phyloP scores from a whole-genome alignment of 2,797 vertebrate genomes.

The Halcyon leucocephala region DNA sequence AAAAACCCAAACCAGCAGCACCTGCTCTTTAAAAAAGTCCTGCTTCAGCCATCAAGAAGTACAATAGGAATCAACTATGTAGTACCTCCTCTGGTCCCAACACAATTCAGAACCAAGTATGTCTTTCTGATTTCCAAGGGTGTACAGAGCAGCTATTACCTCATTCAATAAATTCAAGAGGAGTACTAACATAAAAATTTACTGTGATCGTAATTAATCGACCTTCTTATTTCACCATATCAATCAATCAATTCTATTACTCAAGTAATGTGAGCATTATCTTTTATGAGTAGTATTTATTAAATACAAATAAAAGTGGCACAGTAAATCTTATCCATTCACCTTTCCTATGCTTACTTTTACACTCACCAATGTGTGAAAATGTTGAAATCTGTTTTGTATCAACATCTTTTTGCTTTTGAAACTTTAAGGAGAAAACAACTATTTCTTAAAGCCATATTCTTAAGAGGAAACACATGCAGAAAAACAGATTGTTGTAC shows the following conservation, averaged over 20 bases:
- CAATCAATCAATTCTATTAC: constrained; percentile 35
- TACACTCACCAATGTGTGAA: not conserved
- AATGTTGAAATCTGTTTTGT: not conserved
- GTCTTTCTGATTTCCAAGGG: not conserved
- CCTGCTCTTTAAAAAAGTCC: not conserved
- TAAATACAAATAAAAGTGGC: constrained; percentile 31
- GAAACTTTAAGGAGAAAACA: constrained; percentile 25
- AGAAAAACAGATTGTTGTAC: not conserved
- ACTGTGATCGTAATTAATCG: not conserved
- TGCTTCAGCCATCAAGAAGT: not conserved
- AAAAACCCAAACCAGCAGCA: not conserved
- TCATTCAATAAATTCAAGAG: constrained; percentile 4
- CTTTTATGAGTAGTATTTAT: constrained; percentile 43
- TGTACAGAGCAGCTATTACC: not conserved
- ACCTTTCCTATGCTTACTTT: not conserved
- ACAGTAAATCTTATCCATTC: not conserved
- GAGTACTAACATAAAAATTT: not conserved
- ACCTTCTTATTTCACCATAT: constrained; percentile 26
- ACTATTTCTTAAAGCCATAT: not conserved
- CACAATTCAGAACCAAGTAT: not conserved
- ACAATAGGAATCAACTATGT: not conserved
- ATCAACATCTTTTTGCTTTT: constrained; percentile 5
- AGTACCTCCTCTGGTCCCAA: not conserved
- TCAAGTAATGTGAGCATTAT: constrained; percentile 17
- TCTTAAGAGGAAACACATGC: not conserved